A percentile compares a stretch with the other conserved stretches of the same genome.
These are phyloP conservation scores for Ips typographus DNA, from an alignment of 1,140 invertebrate species.

Conservation along the genomic window DNA sequence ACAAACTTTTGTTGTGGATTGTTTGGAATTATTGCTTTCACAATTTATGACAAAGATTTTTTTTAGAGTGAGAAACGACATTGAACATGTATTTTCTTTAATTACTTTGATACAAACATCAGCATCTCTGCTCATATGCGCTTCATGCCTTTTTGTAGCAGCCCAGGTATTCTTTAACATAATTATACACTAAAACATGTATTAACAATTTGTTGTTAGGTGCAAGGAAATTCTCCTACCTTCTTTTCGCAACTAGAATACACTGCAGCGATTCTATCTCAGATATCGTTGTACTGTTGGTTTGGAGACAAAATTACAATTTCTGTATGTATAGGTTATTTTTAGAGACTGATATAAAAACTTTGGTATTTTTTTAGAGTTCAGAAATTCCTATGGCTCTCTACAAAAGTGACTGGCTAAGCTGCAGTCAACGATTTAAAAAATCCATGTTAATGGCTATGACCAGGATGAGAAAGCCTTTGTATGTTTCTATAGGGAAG, in stretches of 20 bases:
- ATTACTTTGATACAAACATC: constrained; percentile 44
- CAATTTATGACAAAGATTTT: background rate
- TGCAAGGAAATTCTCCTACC: constrained; percentile 32
- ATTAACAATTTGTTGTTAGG: constrained; percentile 27
- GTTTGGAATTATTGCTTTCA: background rate
- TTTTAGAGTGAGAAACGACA: constrained; percentile 41
- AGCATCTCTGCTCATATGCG: constrained; percentile 43
- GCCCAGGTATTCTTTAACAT: constrained; percentile 23
- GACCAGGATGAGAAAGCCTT: constrained; percentile 41
- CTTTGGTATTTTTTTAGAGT: constrained; percentile 39
- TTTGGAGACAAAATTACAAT: constrained; percentile 46
- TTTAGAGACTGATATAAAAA: constrained; percentile 15
- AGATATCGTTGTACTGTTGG: constrained; percentile 45
- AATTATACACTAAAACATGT: too few species aligned
- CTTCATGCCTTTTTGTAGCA: constrained; percentile 44
- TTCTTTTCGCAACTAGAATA: constrained; percentile 41
- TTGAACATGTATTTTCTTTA: constrained; percentile 43
- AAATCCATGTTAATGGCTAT: constrained; percentile 45
- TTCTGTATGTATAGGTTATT: constrained; percentile 37
- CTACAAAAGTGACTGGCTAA: constrained; percentile 45
- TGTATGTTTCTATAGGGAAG: constrained; percentile 47
- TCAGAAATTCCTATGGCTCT: constrained; percentile 34
- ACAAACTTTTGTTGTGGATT: too few species aligned
- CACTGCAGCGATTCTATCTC: constrained; percentile 39
- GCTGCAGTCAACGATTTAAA: constrained; percentile 40